Evolutionary conservation across 2,797 vertebrate genomes (phyloP).

Genomic region (Muscicapa comitata): DNA sequence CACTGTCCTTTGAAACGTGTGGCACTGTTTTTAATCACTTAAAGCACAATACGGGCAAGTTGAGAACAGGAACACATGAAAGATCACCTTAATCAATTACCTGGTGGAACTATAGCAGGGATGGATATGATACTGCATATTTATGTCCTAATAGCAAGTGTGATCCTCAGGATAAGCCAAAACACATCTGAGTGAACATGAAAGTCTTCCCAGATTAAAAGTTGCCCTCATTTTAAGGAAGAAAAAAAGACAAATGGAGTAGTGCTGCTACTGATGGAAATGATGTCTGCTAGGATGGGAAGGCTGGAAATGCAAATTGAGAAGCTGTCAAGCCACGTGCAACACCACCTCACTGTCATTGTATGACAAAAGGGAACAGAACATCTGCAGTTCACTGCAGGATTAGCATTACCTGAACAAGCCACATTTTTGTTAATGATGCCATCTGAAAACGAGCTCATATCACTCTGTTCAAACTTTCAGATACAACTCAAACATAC

Average conservation of each 20-base stretch:
- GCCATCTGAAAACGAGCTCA: not conserved
- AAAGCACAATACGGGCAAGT: not conserved
- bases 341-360: not conserved
- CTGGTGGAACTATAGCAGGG: not conserved
- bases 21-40: not conserved
- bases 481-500: not conserved
- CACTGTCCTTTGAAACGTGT: not conserved
- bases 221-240: not conserved
- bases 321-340: not conserved
- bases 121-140: not conserved
- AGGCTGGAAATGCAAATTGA: not conserved
- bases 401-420: not conserved
- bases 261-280: not conserved
- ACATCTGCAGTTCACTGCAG: not conserved
- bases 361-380: not conserved
- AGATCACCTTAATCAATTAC: not conserved
- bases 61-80: not conserved
- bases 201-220: constrained; percentile 16
- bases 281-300: not conserved
- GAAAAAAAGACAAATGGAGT: not conserved
- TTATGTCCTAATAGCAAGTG: not conserved
- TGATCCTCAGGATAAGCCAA: not conserved
- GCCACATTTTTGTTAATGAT: not conserved
- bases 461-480: not conserved
- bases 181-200: not conserved